Base-by-base conservation (phyloP, 2,888 invertebrate species). In the Cordilura impudica region DNA sequence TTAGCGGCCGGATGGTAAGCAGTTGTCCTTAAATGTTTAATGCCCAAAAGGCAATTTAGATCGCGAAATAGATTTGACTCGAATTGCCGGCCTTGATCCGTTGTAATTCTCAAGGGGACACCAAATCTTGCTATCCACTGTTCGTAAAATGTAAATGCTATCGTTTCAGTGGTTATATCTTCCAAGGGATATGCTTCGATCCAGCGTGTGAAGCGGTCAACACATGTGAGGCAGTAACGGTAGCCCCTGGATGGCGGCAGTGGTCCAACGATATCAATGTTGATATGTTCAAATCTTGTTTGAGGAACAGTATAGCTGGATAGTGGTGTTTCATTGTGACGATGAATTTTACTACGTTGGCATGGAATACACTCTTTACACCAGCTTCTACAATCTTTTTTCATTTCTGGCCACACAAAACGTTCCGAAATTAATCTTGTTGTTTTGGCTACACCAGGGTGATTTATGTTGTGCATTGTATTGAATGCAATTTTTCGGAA, bases 191-290 rank as follows among this genome's bases (percentile, higher is more conserved):
- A 71, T 8, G 82, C 83, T 54, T 83, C 84, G 2, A 83, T 79
- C 83, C 84, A 85, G 0, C 83, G 58, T 0, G 83, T 78, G 35
- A 82, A 83, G 81, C 63, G 43, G 49, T 82, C 81, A 23, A 82
- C 66, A 29, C 84, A 83, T 0, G 89, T 89, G 3, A 89, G 82
- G 26, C 84, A 83, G 65, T 89, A 89, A 10, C 78, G 56, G 14
- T 49, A 49, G n/a, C 31, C n/a, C 43, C 16, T 23, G n/a, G 54
- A 58, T 47, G 67, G n/a, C 12, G 89, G 88, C 3, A 26, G 26
- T 4, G 26, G 26, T 6, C 31, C 31, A 5, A 31, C 31, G 10
- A 31, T 31, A 8, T 31, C 10, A 8, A 31, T 31, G 31, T 31
- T 31, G 2, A 31, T 8, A 31, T 31, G 31, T 31, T 31, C 31